Evolutionary conservation across 35 echinoderm and acorn worm genomes (phyloP).

Genomic region (Holothuria glaberrima): DNA sequence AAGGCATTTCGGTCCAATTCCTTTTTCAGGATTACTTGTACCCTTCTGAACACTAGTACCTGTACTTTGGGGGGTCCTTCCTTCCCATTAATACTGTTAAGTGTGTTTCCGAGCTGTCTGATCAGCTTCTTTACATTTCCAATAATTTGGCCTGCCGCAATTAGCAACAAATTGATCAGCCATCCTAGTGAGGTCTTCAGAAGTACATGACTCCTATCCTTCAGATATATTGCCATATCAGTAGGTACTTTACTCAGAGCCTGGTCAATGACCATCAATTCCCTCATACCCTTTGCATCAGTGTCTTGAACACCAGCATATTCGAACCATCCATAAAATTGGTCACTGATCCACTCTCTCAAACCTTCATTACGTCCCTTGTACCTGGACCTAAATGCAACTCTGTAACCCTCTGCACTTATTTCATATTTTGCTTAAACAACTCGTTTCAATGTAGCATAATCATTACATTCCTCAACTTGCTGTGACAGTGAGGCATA

Average conservation of each 20-base stretch:
- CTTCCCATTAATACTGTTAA: background rate
- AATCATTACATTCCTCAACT: background rate
- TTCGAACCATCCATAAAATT: conserved; percentile 15
- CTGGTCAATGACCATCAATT: conserved; percentile 51
- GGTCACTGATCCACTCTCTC: background rate
- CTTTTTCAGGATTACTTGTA: background rate
- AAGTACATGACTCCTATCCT: background rate
- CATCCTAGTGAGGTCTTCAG: background rate
- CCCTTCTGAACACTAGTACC: background rate
- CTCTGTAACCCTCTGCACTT: no score
- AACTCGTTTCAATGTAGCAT: conserved; percentile 2
- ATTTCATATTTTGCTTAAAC: conserved; percentile 25
- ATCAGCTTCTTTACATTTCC: background rate
- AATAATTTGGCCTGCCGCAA: background rate
- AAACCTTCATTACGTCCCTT: background rate
- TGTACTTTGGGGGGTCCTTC: background rate
- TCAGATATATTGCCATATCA: conserved; percentile 8
- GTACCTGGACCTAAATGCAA: background rate
- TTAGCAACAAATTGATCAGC: conserved; percentile 30
- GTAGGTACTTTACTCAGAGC: conserved; percentile 4
- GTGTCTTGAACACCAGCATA: background rate
- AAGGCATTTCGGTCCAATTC: background rate
- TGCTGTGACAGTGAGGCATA: conserved; percentile 24
- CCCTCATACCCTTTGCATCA: conserved; percentile 34
- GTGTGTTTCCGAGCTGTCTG: background rate